Percentiles rank a stretch among this genome's conserved stretches.
Conservation (phyloP, 2,888 invertebrate species). For the Cryptus viduatorius region DNA sequence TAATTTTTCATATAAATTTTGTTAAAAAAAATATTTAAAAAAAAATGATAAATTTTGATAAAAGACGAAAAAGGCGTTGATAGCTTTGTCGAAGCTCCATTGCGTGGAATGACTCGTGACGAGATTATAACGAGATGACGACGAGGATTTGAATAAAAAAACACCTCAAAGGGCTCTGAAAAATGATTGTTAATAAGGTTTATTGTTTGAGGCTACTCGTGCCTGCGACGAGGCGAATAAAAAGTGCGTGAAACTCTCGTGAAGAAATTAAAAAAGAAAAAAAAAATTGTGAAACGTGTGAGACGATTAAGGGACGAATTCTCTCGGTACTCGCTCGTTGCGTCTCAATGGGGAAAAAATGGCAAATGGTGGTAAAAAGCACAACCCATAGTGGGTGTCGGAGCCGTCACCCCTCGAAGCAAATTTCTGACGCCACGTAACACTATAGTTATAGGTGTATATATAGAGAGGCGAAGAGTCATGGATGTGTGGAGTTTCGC, state of each 20-base stretch:
- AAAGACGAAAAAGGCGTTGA: slow-evolving; percentile 38
- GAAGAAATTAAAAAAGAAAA: slow-evolving; percentile 29
- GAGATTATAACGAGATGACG: slow-evolving; percentile 44
- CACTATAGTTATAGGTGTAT: slow-evolving; percentile 47
- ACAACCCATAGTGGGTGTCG: slow-evolving; percentile 31
- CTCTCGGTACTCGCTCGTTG: slow-evolving; percentile 20
- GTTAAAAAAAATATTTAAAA: slow-evolving; percentile 13
- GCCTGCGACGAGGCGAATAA: slow-evolving; percentile 53
- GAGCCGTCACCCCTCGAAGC: slow-evolving; percentile 44
- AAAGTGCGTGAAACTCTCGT: slow-evolving; percentile 49
- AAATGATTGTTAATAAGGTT: slow-evolving; percentile 57
- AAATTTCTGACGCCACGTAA: slow-evolving; percentile 56
- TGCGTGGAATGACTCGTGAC: slow-evolving; percentile 52
- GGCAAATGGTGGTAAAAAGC: slow-evolving; percentile 45
- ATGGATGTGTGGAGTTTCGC: slow-evolving; percentile 45
- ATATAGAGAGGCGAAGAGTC: slow-evolving; percentile 26
- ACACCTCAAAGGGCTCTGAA: slow-evolving; percentile 17
- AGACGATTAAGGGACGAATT: slow-evolving; percentile 21
- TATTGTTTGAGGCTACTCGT: slow-evolving; percentile 41
- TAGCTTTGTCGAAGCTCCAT: slow-evolving; percentile 27
- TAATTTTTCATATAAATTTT: background rate
- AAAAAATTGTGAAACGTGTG: slow-evolving; percentile 56
- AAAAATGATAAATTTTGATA: slow-evolving; percentile 20
- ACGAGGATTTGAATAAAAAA: slow-evolving; percentile 30
- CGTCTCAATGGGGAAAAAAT: slow-evolving; percentile 52